Evolutionary conservation across 2,797 vertebrate species (phyloP), one percentile per base, ranked within the genome.

Genomic region (Myripristis jacobus): DNA sequence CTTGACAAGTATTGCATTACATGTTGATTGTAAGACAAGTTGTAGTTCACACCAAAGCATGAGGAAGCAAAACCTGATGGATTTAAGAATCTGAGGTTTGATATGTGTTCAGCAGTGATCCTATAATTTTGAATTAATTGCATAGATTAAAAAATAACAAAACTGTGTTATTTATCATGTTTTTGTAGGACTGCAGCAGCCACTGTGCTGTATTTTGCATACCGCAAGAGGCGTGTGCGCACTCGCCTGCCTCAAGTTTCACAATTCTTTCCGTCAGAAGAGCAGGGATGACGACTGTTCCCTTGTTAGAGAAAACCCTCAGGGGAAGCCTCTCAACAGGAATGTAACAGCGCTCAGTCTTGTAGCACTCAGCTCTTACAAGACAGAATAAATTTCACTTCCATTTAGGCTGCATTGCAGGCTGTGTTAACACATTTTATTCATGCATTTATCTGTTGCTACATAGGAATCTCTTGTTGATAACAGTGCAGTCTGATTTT

Each of bases 291-390:
- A 70, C 69, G 59, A 80, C 31, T 84, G 75, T 60, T 0, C 18
- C 58, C 58, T 10, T 60, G 74, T 80, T 70, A 38, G 75, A 8
- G 21, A 70, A 44, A 51, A 80, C 68, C 89, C 80, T 57, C 12
- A 2, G 84, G 88, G 81, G 1, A 16, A 55, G 55, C 36, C 24
- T 70, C 61, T 57, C 13, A n/a, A 1, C 47, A 83, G 84, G 88
- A 90, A 92, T 91, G 84, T 61, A 58, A 67, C 1, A 72, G 55
- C 10, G 57, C 73, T 85, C 47, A 0, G 75, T 88, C 81, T 86
- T 89, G 80, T 48, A 75, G 27, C 74, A 27, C 64, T 24, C 2
- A 47, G 1, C 52, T 65, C 81, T 77, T 56, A 48, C 65, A 57
- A 70, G 73, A 66, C 16, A 1, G 6, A 57, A 34, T 48, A 67